phyloP scores from a whole-genome alignment of 2,888 invertebrate species.

The Rotaria sp. region DNA sequence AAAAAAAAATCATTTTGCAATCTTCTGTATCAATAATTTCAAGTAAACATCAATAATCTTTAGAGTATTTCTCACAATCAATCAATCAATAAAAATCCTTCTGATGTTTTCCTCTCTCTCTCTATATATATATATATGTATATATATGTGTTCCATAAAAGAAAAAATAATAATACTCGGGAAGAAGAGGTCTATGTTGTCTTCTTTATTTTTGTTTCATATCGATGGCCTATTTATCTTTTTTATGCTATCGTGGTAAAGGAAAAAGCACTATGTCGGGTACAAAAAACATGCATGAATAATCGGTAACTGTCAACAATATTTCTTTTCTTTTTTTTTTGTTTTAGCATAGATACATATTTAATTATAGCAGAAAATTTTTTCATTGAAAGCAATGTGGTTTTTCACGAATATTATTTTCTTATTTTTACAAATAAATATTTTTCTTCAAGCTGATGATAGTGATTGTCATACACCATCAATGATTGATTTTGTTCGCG shows the following conservation, averaged over 20 bases:
- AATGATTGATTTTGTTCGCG: neutral
- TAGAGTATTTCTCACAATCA: neutral
- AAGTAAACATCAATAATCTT: too few relatives aligned
- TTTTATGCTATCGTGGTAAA: too few relatives aligned
- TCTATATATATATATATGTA: too few relatives aligned
- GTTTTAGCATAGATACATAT: too few relatives aligned
- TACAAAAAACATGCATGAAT: too few relatives aligned
- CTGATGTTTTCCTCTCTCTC: too few relatives aligned
- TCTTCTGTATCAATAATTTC: neutral
- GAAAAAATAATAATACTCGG: neutral
- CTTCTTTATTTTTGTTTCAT: neutral
- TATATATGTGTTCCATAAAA: neutral
- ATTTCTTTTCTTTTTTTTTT: too few relatives aligned
- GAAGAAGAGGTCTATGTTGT: neutral
- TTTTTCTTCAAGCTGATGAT: neutral
- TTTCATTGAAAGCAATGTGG: neutral
- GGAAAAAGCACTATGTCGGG: too few relatives aligned
- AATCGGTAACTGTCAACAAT: too few relatives aligned
- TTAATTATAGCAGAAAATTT: neutral
- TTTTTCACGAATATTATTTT: neutral
- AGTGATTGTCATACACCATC: neutral
- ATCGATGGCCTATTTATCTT: too few relatives aligned
- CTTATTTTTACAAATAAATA: neutral
- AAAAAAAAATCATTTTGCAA: neutral
- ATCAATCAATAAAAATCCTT: neutral